Percentiles rank a stretch among this genome's conserved stretches.
phyloP scores from a whole-genome alignment of 2,797 vertebrate genomes.

The Artibeus lituratus region DNA sequence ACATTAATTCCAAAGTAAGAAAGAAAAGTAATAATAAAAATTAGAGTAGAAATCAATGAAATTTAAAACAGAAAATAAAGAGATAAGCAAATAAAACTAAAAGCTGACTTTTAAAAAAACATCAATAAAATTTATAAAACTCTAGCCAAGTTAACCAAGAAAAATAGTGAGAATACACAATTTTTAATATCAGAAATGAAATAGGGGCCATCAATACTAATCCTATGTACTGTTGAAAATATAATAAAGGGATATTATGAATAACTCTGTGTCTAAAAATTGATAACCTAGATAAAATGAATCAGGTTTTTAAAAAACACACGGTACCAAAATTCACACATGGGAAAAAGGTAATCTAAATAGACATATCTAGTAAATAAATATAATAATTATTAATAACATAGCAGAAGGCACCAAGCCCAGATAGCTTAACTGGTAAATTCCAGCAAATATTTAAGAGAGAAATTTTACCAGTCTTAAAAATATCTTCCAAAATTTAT shows the following conservation, averaged over 20 bases:
- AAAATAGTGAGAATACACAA: background rate
- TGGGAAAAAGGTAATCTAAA: background rate
- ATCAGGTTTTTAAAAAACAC: background rate
- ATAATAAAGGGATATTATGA: too few relatives aligned
- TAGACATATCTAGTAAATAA: background rate
- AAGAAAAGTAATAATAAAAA: background rate
- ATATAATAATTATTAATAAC: background rate
- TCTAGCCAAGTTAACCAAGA: background rate
- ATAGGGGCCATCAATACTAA: background rate
- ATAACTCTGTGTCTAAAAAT: too few relatives aligned
- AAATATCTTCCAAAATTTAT: background rate
- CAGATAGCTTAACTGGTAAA: background rate
- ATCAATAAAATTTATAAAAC: background rate
- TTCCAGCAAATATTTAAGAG: background rate
- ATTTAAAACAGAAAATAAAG: background rate
- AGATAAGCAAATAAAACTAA: background rate
- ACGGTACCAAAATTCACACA: background rate
- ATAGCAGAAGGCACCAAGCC: background rate
- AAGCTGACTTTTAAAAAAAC: background rate
- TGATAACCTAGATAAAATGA: background rate
- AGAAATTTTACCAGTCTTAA: background rate
- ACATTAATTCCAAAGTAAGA: background rate
- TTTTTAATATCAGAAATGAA: background rate
- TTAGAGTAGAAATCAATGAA: background rate
- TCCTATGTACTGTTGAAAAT: background rate